Conservation (phyloP, 2,113 vertebrate genomes). For the Xerus inauris region DNA sequence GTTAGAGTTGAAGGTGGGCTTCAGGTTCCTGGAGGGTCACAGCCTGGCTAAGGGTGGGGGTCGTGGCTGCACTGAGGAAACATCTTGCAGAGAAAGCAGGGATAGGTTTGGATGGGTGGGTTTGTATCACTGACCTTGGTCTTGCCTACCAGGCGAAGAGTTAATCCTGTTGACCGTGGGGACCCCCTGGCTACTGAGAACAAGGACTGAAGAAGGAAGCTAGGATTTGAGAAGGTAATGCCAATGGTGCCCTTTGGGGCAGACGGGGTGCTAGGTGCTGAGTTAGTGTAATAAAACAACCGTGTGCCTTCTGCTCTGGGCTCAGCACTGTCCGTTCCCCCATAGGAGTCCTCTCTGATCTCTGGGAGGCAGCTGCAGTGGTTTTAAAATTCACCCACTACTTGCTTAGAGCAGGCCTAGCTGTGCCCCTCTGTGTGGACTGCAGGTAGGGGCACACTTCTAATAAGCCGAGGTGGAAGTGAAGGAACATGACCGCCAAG, state of each 20-base stretch:
- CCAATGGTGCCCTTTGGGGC: neutral
- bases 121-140: neutral
- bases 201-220: neutral
- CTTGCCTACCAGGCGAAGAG: neutral
- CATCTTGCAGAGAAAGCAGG: neutral
- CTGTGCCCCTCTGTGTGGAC: neutral
- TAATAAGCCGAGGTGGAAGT: neutral
- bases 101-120: neutral
- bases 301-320: neutral
- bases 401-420: neutral
- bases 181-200: neutral
- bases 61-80: neutral
- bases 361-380: neutral
- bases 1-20: neutral
- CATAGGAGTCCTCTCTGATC: accelerated
- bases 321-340: neutral
- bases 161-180: neutral
- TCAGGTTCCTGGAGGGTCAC: too few species aligned
- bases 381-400: neutral
- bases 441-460: neutral
- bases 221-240: neutral
- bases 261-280: neutral
- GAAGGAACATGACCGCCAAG: neutral
- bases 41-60: neutral
- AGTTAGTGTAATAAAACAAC: neutral